phyloP scores from a whole-genome alignment of 92 coral and sea anemone species.

The Meandrina meandrites region DNA sequence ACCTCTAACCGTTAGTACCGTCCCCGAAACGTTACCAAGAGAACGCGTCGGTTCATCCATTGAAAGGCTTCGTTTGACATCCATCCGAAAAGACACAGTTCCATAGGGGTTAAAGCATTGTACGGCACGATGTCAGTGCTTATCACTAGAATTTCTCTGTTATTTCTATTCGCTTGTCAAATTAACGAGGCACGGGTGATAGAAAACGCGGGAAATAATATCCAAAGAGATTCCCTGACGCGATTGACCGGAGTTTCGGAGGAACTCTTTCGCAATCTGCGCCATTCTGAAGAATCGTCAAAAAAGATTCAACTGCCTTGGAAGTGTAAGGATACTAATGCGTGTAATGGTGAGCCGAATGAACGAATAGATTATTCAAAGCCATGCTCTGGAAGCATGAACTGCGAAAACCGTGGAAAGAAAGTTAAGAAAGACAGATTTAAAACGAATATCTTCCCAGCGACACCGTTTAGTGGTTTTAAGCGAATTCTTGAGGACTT shows the following conservation, averaged over 20 bases:
- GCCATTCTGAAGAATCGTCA: neutral
- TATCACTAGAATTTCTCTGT: conserved; percentile 1
- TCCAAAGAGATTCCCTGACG: conserved; percentile 8
- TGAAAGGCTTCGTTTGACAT: neutral
- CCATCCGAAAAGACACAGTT: neutral
- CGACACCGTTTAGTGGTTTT: neutral
- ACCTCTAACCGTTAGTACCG: conserved; percentile 23
- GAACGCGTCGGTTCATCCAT: neutral
- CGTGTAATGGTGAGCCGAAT: neutral
- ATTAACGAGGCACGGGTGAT: conserved; percentile 8
- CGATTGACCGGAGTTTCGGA: neutral
- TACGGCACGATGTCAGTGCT: conserved; percentile 4
- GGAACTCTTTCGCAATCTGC: neutral
- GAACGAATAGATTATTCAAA: neutral
- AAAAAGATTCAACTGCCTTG: neutral
- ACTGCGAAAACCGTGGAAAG: neutral
- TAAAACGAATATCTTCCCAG: neutral
- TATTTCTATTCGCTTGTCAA: conserved; percentile 28
- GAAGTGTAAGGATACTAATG: neutral
- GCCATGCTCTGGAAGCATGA: neutral
- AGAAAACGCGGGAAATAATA: neutral
- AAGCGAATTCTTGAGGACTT: neutral
- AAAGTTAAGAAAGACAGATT: neutral
- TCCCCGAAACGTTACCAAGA: neutral
- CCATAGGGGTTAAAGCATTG: neutral